Evolutionary conservation across 2,113 vertebrate species (phyloP).

Genomic region (Illadopsis cleaveri): DNA sequence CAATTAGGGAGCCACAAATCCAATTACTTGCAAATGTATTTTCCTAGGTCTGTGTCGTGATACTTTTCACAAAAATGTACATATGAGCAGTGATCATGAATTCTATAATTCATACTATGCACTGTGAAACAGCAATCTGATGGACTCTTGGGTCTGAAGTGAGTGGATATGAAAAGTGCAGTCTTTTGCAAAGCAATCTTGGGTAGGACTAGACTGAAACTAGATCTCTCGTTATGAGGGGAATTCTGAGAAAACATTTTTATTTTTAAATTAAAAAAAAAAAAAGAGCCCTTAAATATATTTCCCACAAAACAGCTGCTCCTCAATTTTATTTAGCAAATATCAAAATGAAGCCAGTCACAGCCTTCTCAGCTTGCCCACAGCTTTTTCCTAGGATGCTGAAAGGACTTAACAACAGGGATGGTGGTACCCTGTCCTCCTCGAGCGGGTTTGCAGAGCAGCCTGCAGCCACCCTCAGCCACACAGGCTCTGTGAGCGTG

Average conservation of each 20-base stretch:
- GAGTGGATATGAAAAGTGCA: not conserved
- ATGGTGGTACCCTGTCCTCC: not conserved
- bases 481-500: not conserved
- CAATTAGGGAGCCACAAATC: not conserved
- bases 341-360: not conserved
- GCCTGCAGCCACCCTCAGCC: not conserved
- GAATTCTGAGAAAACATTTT: not conserved
- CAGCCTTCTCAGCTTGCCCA: not conserved
- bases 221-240: not conserved
- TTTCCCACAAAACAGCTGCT: conserved; percentile 43
- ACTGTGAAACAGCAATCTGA: not conserved
- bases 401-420: not conserved
- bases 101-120: not conserved
- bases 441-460: fast-evolving
- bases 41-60: not conserved
- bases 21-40: not conserved
- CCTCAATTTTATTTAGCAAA: conserved; percentile 32
- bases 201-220: not conserved
- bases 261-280: not conserved
- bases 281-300: not conserved
- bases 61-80: not conserved
- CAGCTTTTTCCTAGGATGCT: not conserved
- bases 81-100: not conserved
- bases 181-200: not conserved
- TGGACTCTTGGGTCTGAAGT: not conserved